Evolutionary conservation across 2,888 invertebrate species (phyloP).

Genomic region (Morpho achilles): DNA sequence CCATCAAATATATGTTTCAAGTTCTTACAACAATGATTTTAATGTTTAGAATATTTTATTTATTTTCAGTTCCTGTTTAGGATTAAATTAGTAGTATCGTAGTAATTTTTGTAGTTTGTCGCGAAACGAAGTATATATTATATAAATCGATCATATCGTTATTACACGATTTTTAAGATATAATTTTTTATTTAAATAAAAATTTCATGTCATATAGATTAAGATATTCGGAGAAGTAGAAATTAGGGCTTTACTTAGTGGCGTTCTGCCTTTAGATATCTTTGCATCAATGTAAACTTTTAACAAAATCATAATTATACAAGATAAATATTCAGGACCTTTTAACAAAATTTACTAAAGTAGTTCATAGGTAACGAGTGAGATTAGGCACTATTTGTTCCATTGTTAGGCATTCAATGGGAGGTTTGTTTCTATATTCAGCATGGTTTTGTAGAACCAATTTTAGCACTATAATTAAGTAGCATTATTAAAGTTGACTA

Average conservation of each 20-base stretch:
- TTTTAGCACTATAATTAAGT: too few relatives aligned
- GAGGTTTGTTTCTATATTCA: too few relatives aligned
- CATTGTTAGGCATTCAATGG: too few relatives aligned
- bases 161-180: not conserved
- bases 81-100: too few relatives aligned
- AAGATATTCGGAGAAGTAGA: constrained; percentile 15
- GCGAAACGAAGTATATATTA: too few relatives aligned
- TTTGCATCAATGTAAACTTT: constrained; percentile 3
- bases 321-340: constrained; percentile 1
- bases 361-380: not conserved
- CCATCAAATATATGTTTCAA: too few relatives aligned
- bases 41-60: too few relatives aligned
- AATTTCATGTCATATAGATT: constrained; percentile 53
- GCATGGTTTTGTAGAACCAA: too few relatives aligned
- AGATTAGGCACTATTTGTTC: not conserved
- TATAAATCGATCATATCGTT: not conserved
- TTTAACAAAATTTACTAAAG: not conserved
- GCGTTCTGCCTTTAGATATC: constrained; percentile 2
- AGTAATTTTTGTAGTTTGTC: too few relatives aligned
- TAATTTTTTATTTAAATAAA: not conserved
- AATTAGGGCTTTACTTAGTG: constrained; percentile 6
- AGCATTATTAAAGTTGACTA: too few relatives aligned
- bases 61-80: too few relatives aligned
- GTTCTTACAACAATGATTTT: too few relatives aligned
- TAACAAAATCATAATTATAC: constrained; percentile 6